Evolutionary conservation across 2,888 invertebrate species (phyloP).

Genomic region (Parapristionchus giblindavisi): DNA sequence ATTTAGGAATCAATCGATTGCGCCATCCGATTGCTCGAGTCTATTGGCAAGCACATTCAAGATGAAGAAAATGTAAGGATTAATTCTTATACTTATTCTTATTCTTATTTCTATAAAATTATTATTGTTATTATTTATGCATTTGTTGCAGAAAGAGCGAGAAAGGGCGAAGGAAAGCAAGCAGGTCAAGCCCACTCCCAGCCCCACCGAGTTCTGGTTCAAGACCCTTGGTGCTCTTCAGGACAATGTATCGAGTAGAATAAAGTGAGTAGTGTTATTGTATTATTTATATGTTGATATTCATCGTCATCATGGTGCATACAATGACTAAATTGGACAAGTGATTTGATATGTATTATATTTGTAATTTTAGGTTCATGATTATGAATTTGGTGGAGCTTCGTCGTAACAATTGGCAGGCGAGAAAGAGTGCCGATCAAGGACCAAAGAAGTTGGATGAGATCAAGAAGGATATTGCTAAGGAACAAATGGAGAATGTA

Average conservation of each 20-base stretch:
- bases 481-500: constrained; percentile 51
- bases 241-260: constrained; percentile 44
- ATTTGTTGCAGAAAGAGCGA: too few relatives aligned
- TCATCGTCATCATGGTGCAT: neutral
- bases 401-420: constrained; percentile 48
- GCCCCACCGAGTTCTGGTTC: constrained; percentile 6
- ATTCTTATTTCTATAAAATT: too few relatives aligned
- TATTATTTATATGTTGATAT: neutral
- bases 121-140: too few relatives aligned
- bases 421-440: constrained; percentile 48
- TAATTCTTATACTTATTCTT: too few relatives aligned
- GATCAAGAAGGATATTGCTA: constrained; percentile 53
- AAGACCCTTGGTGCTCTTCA: neutral
- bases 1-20: constrained; percentile 43
- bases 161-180: neutral
- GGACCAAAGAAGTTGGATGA: constrained; percentile 59
- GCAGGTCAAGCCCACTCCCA: neutral
- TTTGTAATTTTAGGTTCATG: constrained; percentile 54
- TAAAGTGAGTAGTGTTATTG: constrained; percentile 40
- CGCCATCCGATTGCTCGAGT: constrained; percentile 40
- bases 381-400: constrained; percentile 55
- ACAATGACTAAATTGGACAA: too few relatives aligned
- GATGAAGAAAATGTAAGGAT: neutral
- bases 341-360: too few relatives aligned
- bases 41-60: constrained; percentile 32